phyloP scores from a whole-genome alignment of 2,113 vertebrate genomes.

The Zosterops pallidus region DNA sequence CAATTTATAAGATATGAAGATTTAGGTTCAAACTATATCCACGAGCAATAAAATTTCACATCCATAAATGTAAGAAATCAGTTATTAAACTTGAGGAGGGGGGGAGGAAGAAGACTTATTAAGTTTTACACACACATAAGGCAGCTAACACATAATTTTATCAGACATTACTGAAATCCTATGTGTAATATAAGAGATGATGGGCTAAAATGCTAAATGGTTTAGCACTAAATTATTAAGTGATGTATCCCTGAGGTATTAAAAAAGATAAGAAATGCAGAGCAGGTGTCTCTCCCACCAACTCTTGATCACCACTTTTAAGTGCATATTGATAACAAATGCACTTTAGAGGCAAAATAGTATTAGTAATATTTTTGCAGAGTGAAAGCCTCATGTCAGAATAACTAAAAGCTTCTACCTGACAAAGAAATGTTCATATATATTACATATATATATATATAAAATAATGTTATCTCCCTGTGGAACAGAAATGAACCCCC shows the following conservation, averaged over 20 bases:
- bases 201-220: constrained; percentile 85
- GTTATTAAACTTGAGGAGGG: constrained; percentile 82
- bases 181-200: constrained; percentile 84
- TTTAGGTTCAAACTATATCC: constrained; percentile 85
- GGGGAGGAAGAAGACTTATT: constrained; percentile 79
- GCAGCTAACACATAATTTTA: constrained; percentile 85
- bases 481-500: constrained; percentile 47
- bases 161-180: constrained; percentile 84
- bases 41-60: constrained; percentile 84
- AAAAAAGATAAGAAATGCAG: constrained; percentile 79
- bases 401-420: constrained; percentile 77
- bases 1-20: constrained; percentile 88
- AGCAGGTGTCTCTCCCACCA: constrained; percentile 80
- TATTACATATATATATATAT: not conserved
- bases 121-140: constrained; percentile 84
- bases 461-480: constrained; percentile 38
- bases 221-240: constrained; percentile 87
- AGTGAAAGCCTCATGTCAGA: constrained; percentile 72
- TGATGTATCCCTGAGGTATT: constrained; percentile 81
- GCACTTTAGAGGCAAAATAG: constrained; percentile 78
- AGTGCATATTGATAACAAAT: constrained; percentile 80
- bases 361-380: constrained; percentile 79
- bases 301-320: constrained; percentile 78
- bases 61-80: constrained; percentile 86
- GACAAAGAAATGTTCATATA: constrained; percentile 71